Percentiles rank a stretch among this genome's conserved stretches.
These are phyloP conservation scores for Pogonomyrmex barbatus DNA, from an alignment of 1,140 invertebrate species.

Conservation along the genomic window DNA sequence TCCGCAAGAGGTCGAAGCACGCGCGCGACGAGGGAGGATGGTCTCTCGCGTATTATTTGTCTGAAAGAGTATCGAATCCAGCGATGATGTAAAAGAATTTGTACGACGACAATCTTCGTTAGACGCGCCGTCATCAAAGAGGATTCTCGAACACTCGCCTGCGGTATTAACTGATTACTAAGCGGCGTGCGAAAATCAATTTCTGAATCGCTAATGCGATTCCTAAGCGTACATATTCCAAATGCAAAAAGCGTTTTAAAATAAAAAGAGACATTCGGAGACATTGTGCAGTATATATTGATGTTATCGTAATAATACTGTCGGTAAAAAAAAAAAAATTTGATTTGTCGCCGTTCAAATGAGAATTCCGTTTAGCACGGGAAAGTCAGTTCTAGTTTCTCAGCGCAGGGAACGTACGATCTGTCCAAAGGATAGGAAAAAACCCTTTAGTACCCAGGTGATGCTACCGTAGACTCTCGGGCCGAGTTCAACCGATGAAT, in stretches of 20 bases:
- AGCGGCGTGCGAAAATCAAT: slow-evolving; percentile 10
- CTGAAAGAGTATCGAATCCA: neutral
- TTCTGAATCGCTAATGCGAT: neutral
- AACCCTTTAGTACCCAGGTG: neutral
- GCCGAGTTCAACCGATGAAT: slow-evolving; percentile 20
- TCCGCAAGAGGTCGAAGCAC: neutral
- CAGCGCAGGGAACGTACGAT: neutral
- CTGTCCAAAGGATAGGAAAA: slow-evolving; percentile 3
- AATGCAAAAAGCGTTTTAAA: neutral
- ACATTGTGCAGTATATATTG: neutral
- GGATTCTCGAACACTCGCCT: slow-evolving; percentile 13
- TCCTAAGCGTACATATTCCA: neutral
- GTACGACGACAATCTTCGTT: slow-evolving; percentile 20
- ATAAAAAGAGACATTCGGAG: neutral
- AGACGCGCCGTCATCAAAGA: slow-evolving; percentile 19
- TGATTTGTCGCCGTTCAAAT: neutral
- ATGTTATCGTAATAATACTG: neutral
- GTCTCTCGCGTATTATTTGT: slow-evolving; percentile 13
- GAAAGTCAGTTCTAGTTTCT: slow-evolving; percentile 28
- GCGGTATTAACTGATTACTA: neutral
- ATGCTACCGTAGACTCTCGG: slow-evolving; percentile 16
- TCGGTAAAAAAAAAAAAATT: neutral
- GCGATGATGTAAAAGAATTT: slow-evolving; percentile 26
- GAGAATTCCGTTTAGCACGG: slow-evolving; percentile 16
- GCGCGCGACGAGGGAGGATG: neutral